Base-by-base conservation (phyloP, 2,888 invertebrate genomes). In the Orchesella flavescens region DNA sequence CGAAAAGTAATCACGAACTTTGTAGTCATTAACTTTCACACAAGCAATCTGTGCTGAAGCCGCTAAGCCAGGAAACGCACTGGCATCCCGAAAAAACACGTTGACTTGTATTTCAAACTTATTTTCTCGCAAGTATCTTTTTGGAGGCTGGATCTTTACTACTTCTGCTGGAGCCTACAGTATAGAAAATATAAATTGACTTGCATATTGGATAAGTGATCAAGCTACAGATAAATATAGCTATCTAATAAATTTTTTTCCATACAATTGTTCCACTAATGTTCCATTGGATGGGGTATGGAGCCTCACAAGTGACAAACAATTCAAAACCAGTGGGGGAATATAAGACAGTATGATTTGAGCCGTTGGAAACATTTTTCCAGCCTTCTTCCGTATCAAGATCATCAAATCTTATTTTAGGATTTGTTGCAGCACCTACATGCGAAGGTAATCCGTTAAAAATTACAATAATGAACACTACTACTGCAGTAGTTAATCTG, bases 231-330 rank as follows among this genome's bases (percentile, higher is more conserved):
- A n/a, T n/a, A n/a, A n/a, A n/a, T n/a, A n/a, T n/a, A n/a, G n/a
- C n/a, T n/a, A n/a, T n/a, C n/a, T n/a, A 34, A 34, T 34, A 34
- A 34, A 34, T 34, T 2, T 34, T 19, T 34, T 19, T 19, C 9
- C 76, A 59, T 71, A 83, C 83, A 73, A 83, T 77, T 19, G 24
- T 15, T 9, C 83, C 83, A 9, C 24, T 73, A 7, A 84, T 63
- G 13, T 68, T 74, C 83, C 83, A 84, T 44, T 74, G 78, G 53
- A 84, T 79, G 7, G 78, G 83, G 53, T 77, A 79, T 1, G 71
- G 46, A 9, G 83, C 78, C n/a, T 17, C 57, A 44, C 83, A 84
- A 7, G 5, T 49, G 0, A 79, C 19, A n/a, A 65, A 12, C 13
- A 80, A 24, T 17, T 63, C 73, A 19, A 13, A 13, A 53, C 34